These are phyloP conservation scores for Chelmon rostratus DNA, from an alignment of 2,797 vertebrate genomes.

Conservation along the genomic window DNA sequence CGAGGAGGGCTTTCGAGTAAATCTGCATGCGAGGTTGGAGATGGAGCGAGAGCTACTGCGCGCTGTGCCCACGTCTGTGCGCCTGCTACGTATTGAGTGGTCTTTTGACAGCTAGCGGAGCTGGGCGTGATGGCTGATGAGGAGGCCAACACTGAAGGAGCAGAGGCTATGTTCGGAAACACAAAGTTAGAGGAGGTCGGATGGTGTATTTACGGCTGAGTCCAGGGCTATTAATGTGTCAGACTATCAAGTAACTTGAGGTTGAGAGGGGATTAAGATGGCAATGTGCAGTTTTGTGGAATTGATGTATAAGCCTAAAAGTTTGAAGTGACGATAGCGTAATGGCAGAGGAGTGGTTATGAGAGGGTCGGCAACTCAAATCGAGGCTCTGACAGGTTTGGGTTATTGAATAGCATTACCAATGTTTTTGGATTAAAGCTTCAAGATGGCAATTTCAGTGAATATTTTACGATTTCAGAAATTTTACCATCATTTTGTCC, in stretches of 20 bases:
- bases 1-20: constrained; percentile 43
- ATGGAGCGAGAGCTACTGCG: constrained; percentile 11
- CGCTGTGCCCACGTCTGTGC: constrained; percentile 4
- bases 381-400: constrained; percentile 46
- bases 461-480: constrained; percentile 10
- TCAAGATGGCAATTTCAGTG: constrained; percentile 19
- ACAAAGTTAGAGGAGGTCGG: constrained; percentile 53
- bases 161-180: constrained; percentile 60
- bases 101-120: constrained; percentile 49
- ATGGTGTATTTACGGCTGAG: constrained; percentile 62
- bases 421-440: constrained; percentile 47
- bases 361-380: constrained; percentile 55
- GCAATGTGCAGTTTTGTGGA: constrained; percentile 66
- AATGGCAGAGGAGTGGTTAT: constrained; percentile 56
- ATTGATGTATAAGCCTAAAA: constrained; percentile 56
- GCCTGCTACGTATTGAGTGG: constrained; percentile 13
- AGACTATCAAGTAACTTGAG: constrained; percentile 71
- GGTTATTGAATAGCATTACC: constrained; percentile 32
- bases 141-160: constrained; percentile 46
- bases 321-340: constrained; percentile 60
- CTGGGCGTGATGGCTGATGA: constrained; percentile 42
- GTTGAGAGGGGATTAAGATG: constrained; percentile 66
- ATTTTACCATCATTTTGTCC: background rate
- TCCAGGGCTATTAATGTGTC: constrained; percentile 67
- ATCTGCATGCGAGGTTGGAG: constrained; percentile 30